phyloP scores from a whole-genome alignment of 2,888 invertebrate species.

The Heteromyza rotundicornis region DNA sequence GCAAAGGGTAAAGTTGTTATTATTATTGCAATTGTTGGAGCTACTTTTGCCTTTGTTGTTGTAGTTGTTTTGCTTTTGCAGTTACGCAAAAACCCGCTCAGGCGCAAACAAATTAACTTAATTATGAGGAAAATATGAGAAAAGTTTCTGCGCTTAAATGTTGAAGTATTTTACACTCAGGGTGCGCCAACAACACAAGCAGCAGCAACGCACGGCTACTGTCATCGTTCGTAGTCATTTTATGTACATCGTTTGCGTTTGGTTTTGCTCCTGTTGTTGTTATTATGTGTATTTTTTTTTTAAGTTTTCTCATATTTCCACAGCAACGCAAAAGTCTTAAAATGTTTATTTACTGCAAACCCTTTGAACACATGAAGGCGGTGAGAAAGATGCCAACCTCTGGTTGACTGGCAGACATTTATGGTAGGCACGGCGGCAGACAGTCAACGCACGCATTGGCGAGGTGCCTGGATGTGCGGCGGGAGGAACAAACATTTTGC shows the following conservation, averaged over 20 bases:
- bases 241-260: no score
- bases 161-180: constrained; percentile 1
- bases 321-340: no score
- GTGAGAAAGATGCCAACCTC: not conserved
- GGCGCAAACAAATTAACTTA: constrained; percentile 14
- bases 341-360: no score
- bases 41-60: not conserved
- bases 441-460: no score
- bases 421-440: not conserved
- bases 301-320: no score
- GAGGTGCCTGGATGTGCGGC: no score
- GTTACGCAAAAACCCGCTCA: constrained; percentile 7
- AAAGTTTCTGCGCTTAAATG: constrained; percentile 9
- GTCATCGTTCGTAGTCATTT: no score
- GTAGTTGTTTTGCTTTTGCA: not conserved
- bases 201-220: not conserved
- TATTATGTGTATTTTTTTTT: no score
- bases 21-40: not conserved
- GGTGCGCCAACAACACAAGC: not conserved
- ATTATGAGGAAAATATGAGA: constrained; percentile 15
- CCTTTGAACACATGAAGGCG: no score
- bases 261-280: no score
- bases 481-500: not conserved
- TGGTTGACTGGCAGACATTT: not conserved
- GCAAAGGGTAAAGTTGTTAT: no score